Conservation (phyloP, 2,113 vertebrate genomes). For the Nannospalax galili region DNA sequence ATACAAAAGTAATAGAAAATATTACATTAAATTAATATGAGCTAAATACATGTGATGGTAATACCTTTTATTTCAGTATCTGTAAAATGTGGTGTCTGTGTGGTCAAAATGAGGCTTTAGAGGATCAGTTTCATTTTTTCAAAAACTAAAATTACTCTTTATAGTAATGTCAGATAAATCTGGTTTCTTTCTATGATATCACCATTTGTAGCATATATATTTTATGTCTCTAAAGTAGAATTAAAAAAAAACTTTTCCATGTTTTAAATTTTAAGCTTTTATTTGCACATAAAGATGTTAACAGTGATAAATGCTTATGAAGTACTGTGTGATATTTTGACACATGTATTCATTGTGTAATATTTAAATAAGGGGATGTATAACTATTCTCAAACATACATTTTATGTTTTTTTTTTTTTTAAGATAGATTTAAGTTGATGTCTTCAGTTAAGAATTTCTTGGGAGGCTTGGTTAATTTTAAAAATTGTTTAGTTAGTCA, state of each 20-base stretch:
- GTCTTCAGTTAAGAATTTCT: constrained; percentile 36
- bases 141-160: not conserved
- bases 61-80: not conserved
- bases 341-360: not conserved
- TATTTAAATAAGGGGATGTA: not conserved
- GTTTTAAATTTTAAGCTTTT: not conserved
- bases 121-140: not conserved
- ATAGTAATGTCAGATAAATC: not conserved
- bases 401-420: not conserved
- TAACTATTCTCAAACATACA: not conserved
- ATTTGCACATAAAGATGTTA: not conserved
- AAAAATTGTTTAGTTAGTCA: constrained; percentile 17
- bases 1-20: constrained; percentile 4
- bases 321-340: not conserved
- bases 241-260: not conserved
- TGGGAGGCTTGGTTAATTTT: constrained; percentile 31
- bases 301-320: not conserved
- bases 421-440: constrained; percentile 39
- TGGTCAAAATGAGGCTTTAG: constrained; percentile 13
- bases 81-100: not conserved
- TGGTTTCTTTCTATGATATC: not conserved
- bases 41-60: constrained; percentile 14
- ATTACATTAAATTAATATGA: constrained; percentile 39
- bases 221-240: not conserved
- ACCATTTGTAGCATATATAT: not conserved